Evolutionary conservation across 2,888 invertebrate genomes (phyloP), one percentile per base, ranked within the genome.

Genomic region (Coleophora flavipennella): DNA sequence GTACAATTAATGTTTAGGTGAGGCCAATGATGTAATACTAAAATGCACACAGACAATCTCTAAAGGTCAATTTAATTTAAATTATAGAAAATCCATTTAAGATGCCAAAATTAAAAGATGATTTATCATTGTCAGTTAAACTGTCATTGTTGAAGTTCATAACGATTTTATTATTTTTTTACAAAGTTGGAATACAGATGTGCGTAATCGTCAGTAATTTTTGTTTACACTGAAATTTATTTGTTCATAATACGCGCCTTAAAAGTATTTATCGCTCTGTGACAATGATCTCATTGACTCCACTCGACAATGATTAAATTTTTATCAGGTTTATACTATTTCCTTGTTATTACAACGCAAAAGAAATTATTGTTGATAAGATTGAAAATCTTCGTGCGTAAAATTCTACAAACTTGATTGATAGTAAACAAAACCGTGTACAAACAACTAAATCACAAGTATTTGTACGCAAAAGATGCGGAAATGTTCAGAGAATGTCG

Each of bases 271-370:
- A 29, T 29, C 33, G 29, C 29, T 27, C 28, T 29, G 29, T 62
- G 73, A 75, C 72, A 78, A 76, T 75, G 69, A 79, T 76, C 75
- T 77, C 62, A 59, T 57, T 67, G 67, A 68, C 69, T 67, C 54
- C 55, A 60, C 53, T 56, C 59, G 59, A 58, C 61, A 57, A 62
- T 67, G 67, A 72, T 67, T 68, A 75, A 54, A 6, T 60, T 62
- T 59, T 13, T 35, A 56, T 65, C 57, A 58, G 57, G 67, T 64
- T 69, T 62, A 56, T 64, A 29, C 60, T 57, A 66, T 59, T 74
- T 77, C 73, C 76, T 67, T 63, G 59, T 51, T 50, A 54, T 37
- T 55, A 61, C 52, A 68, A 70, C 74, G 75, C 70, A 72, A 67
- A 76, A 74, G 72, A 70, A 76, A 78, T 69, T 65, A 73, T 72